Evolutionary conservation across 2,888 invertebrate species (phyloP), one percentile per base, ranked within the genome.

Genomic region (Chironomus tentans): DNA sequence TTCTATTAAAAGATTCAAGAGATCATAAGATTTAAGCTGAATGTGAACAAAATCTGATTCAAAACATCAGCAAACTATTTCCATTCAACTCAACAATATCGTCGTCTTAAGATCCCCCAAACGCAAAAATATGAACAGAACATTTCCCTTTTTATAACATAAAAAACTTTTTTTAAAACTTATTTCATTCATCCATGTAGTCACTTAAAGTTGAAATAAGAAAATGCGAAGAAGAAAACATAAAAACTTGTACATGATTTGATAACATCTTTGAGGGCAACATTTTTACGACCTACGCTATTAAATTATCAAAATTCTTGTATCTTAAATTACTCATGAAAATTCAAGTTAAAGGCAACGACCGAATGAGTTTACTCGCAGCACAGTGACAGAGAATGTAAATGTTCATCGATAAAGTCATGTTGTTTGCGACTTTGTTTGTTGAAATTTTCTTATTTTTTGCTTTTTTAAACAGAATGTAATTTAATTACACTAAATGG

Each of bases 241-340:
- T 62, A 62, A 62, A 62, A 22, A 28, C 68, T 68, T 38, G 38
- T 38, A 68, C 68, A 68, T 68, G 68, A 38, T 68, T 38, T 68
- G 38, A 15, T 38, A 38, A 68, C 68, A 68, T 68, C 28, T 68
- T 56, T 56, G 18, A 18, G 18, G 15, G 15, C 56, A 56, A 56
- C 38, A 38, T 15, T 56, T 56, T 56, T 56, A 56, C 56, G 56
- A 56, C 56, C 6, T 18, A 15, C 5, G 56, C 56, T 15, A 56
- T 56, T 56, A 56, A 56, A 56, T 56, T 56, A 56, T 56, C 56
- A 56, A 56, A 56, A 18, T 18, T 56, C 56, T 56, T 56, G 56
- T 56, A 56, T 56, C 56, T 56, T 56, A 56, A 56, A 56, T 56
- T 56, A 56, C 56, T 56, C 56, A 56, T 56, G 56, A 56, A 56